These are phyloP conservation scores for Cherax destructor DNA, from an alignment of 1,140 invertebrate species.

Conservation along the genomic window DNA sequence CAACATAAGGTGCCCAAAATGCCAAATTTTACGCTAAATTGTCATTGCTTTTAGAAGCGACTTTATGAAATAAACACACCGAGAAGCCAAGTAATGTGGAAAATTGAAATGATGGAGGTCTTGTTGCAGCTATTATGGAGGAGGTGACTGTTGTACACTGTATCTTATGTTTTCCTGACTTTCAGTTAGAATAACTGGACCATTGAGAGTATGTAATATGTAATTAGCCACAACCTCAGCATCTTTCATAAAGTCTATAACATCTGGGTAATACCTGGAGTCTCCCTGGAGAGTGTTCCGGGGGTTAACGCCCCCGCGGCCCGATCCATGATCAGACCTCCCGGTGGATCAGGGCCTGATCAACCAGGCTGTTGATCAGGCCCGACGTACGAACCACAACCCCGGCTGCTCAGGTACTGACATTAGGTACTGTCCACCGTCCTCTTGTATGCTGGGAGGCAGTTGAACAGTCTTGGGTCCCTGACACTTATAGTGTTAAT, in stretches of 20 bases:
- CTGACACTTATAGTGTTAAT: not conserved
- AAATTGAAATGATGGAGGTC: too few relatives aligned
- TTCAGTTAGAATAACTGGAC: not conserved
- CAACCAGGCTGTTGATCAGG: too few relatives aligned
- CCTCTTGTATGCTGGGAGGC: not conserved
- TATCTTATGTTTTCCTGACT: conserved; percentile 10
- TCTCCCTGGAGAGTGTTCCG: too few relatives aligned
- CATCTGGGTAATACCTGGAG: too few relatives aligned
- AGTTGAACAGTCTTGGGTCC: too few relatives aligned
- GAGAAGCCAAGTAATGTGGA: not conserved
- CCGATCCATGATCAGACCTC: too few relatives aligned
- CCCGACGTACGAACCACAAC: too few relatives aligned
- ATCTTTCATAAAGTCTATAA: not conserved
- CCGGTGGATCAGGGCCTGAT: too few relatives aligned
- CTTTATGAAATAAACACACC: conserved; percentile 32
- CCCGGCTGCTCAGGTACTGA: too few relatives aligned
- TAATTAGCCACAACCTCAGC: conserved; percentile 14
- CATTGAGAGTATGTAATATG: not conserved
- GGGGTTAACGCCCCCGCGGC: too few relatives aligned
- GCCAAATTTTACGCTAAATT: not conserved
- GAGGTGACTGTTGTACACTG: conserved; percentile 28
- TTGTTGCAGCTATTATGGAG: conserved; percentile 32
- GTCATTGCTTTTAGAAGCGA: not conserved
- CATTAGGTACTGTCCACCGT: not conserved
- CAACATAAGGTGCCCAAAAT: not conserved